Base-by-base conservation (phyloP, 2,113 vertebrate species). In the Nothoprocta pentlandii region DNA sequence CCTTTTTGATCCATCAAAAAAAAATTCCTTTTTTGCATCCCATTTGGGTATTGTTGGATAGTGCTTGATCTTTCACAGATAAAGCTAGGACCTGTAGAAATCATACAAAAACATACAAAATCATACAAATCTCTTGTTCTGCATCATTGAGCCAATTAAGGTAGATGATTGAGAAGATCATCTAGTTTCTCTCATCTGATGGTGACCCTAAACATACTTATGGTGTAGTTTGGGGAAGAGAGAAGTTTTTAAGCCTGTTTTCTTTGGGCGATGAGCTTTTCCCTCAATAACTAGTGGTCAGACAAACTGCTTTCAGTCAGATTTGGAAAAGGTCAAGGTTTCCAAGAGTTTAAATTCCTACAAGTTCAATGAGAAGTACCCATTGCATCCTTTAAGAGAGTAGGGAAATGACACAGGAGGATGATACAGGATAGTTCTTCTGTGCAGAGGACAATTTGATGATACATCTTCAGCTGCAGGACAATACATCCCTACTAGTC, bases 391-490 rank as follows among this genome's bases (percentile, higher is more conserved):
- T 36, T 22, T 10, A 10, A 39, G 56, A 28, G 56, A n/a, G 0
- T 0, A 54, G 32, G 14, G 47, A 3, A 2, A 12, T 28, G 54
- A 13, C 1, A 1, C 13, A 12, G 22, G 42, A n/a, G 32, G 61
- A 53, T 2, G 46, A 4, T 34, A 15, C 20, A 53, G 26, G 70
- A 36, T 49, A 10, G 11, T 34, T 36, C 86, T 44, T 20, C 42
- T 44, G 10, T 11, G 7, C 0, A 0, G 62, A 44, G 46, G 7
- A 39, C 1, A 16, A 32, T 11, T 16, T n/a, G 36, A 4, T 44
- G n/a, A 15, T 54, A 30, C 9, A 7, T 47, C 46, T 14, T 16
- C 6, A 28, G 47, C n/a, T 54, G n/a, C 41, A 56, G 64, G 58
- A 47, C 49, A 25, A 12, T 51, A 51, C 49, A 51, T 5, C 49